These are phyloP conservation scores for Lasioglossum albipes DNA, from an alignment of 1,140 invertebrate species.

Conservation along the genomic window DNA sequence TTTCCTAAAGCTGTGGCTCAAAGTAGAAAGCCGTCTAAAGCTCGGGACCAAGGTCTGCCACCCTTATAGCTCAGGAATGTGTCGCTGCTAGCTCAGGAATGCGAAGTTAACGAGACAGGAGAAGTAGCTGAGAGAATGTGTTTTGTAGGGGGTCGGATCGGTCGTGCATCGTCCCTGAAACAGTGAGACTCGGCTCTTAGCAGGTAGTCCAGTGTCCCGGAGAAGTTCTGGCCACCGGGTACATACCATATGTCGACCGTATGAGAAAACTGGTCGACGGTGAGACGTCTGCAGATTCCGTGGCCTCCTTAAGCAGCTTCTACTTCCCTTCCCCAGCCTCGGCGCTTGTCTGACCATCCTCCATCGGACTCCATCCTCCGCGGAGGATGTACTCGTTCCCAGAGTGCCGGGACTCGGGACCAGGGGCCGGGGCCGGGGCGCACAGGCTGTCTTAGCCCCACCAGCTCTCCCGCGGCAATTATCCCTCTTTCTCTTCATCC, in stretches of 20 bases:
- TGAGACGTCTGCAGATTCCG: conserved; percentile 67
- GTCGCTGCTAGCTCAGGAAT: too few relatives aligned
- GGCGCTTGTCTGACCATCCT: conserved; percentile 49
- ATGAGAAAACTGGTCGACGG: conserved; percentile 72
- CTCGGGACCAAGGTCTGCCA: too few relatives aligned
- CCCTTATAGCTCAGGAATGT: too few relatives aligned
- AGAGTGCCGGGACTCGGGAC: conserved; percentile 26
- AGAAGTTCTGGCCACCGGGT: conserved; percentile 60
- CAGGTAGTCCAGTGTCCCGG: neutral
- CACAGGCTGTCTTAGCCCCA: conserved; percentile 35
- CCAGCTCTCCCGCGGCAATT: conserved; percentile 38
- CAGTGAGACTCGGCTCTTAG: too few relatives aligned
- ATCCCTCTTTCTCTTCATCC: conserved; percentile 38
- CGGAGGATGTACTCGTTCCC: conserved; percentile 54
- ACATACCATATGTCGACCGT: conserved; percentile 71
- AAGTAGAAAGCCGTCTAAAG: too few relatives aligned
- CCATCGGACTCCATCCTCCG: conserved; percentile 52
- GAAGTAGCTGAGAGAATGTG: too few relatives aligned
- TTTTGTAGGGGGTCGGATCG: too few relatives aligned
- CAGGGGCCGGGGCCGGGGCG: too few relatives aligned
- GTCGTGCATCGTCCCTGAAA: too few relatives aligned
- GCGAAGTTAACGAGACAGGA: too few relatives aligned
- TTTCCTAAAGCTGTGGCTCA: too few relatives aligned
- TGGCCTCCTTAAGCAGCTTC: conserved; percentile 68
- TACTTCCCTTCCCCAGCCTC: conserved; percentile 44